phyloP scores from a whole-genome alignment of 1,140 invertebrate genomes.

The Whitmania pigra region DNA sequence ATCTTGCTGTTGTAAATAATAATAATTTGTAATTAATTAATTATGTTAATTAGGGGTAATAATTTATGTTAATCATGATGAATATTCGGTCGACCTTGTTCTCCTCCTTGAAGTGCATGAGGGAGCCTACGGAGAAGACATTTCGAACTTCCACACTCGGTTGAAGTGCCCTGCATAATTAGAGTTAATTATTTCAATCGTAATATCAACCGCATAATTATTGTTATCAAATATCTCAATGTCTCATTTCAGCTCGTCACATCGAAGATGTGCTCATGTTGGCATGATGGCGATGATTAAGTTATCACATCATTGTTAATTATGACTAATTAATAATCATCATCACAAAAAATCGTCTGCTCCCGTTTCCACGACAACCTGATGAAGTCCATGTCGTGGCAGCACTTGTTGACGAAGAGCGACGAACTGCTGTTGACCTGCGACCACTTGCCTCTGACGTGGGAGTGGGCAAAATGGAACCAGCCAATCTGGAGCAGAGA shows the following conservation, averaged over 20 bases:
- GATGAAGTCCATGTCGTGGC: conserved; percentile 47
- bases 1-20: no score
- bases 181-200: neutral
- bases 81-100: conserved; percentile 31
- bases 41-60: no score
- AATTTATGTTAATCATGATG: no score
- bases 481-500: conserved; percentile 37
- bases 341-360: no score
- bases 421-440: conserved; percentile 40
- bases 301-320: no score
- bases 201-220: neutral
- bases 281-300: neutral
- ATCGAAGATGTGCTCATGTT: no score
- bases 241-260: no score
- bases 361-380: conserved; percentile 20
- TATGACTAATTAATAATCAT: no score
- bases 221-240: no score
- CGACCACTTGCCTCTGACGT: conserved; percentile 45
- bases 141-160: conserved; percentile 28
- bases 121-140: conserved; percentile 43
- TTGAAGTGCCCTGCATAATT: neutral
- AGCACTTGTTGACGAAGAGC: conserved; percentile 45
- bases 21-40: no score
- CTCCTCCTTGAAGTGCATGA: conserved; percentile 40
- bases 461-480: conserved; percentile 47